Evolutionary conservation across 2,113 vertebrate genomes (phyloP).

Genomic region (Dasyornis broadbenti): DNA sequence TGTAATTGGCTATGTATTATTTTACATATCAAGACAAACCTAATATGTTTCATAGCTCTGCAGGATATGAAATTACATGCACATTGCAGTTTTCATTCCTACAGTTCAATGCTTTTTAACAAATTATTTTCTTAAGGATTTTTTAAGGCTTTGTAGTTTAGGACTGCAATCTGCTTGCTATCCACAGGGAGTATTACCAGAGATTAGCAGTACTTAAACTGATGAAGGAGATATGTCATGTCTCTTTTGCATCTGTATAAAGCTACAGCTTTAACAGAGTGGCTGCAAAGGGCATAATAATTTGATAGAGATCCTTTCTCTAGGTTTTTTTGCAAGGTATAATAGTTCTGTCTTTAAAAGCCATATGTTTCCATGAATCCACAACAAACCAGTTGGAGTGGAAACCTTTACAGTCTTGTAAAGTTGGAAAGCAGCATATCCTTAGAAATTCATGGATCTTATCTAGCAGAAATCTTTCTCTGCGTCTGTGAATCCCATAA

Average conservation of each 20-base stretch:
- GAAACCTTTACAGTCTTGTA: not conserved
- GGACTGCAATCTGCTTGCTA: slow-evolving; percentile 36
- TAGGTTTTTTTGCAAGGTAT: not conserved
- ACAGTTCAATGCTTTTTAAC: slow-evolving; percentile 33
- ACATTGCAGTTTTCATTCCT: slow-evolving; percentile 29
- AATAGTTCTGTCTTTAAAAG: not conserved
- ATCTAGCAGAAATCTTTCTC: not conserved
- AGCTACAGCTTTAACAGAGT: not conserved
- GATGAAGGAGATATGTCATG: slow-evolving; percentile 33
- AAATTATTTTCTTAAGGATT: slow-evolving; percentile 56
- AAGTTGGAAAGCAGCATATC: not conserved
- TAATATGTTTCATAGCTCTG: not conserved
- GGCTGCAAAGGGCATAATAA: not conserved
- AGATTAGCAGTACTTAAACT: slow-evolving; percentile 52
- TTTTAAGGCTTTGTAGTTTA: slow-evolving; percentile 48
- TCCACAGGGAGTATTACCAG: slow-evolving; percentile 45
- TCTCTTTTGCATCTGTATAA: slow-evolving; percentile 5
- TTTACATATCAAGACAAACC: not conserved
- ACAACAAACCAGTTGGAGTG: not conserved
- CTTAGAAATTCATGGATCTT: not conserved
- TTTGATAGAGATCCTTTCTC: not conserved
- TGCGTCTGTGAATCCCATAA: not conserved
- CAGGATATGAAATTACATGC: slow-evolving; percentile 11
- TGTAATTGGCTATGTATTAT: not conserved
- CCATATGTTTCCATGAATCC: not conserved